Conservation (phyloP, 1,140 invertebrate genomes). For the Euwallacea fornicatus region DNA sequence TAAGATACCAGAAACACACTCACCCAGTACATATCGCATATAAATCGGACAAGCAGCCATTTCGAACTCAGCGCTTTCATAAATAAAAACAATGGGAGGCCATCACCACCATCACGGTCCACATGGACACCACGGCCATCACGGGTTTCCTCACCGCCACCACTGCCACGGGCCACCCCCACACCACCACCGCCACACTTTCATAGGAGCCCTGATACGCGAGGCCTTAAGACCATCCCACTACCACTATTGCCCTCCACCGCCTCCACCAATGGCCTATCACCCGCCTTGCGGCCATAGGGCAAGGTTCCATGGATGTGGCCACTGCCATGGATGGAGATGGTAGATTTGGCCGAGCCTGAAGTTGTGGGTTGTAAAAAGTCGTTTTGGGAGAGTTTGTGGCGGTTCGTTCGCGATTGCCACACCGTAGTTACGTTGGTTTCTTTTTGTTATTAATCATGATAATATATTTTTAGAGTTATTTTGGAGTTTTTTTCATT, state of each 20-base stretch:
- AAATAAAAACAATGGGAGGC: not conserved
- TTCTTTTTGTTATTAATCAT: not conserved
- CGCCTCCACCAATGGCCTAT: slow-evolving; percentile 14
- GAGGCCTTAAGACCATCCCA: slow-evolving; percentile 1
- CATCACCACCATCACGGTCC: slow-evolving; percentile 1
- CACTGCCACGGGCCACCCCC: not conserved
- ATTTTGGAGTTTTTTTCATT: not conserved
- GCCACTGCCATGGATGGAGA: slow-evolving; percentile 26
- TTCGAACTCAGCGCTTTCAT: not conserved
- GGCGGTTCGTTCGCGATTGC: not conserved
- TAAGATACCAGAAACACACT: too few species aligned
- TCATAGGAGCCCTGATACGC: not conserved
- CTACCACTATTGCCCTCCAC: slow-evolving; percentile 1
- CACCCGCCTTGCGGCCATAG: slow-evolving; percentile 18
- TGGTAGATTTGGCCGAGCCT: slow-evolving; percentile 11
- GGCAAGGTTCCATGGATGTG: slow-evolving; percentile 10
- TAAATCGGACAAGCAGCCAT: too few species aligned
- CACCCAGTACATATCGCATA: too few species aligned
- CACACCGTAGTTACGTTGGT: not conserved
- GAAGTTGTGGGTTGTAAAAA: not conserved
- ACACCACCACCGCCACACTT: not conserved
- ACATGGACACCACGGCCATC: not conserved
- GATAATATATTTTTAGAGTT: not conserved
- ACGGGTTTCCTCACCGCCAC: slow-evolving; percentile 6
- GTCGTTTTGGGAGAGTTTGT: not conserved